Evolutionary conservation across 2,113 vertebrate genomes (phyloP).

Genomic region (Ctenodactylus gundi): DNA sequence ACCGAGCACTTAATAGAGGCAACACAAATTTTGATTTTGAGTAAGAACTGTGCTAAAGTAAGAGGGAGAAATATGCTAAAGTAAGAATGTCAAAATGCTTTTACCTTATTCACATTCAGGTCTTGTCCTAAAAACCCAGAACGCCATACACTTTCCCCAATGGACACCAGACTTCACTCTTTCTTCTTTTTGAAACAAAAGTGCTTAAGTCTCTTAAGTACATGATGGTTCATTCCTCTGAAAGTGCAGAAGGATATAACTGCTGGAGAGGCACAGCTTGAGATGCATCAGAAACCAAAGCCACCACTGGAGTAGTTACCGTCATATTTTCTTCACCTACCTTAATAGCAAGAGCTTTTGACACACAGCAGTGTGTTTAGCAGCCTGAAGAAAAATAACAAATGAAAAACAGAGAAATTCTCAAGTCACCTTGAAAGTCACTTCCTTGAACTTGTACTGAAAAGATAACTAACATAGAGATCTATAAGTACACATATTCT

Average conservation of each 20-base stretch:
- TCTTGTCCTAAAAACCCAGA: background rate
- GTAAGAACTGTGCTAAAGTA: background rate
- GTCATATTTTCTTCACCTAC: constrained; percentile 35
- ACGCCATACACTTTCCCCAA: background rate
- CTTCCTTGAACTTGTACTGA: constrained; percentile 31
- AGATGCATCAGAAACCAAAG: constrained; percentile 58
- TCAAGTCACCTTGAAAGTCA: constrained; percentile 57
- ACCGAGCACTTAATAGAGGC: background rate
- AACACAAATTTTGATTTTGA: background rate
- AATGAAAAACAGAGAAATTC: constrained; percentile 42
- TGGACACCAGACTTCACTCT: constrained; percentile 4
- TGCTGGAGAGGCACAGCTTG: constrained; percentile 36
- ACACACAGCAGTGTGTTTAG: constrained; percentile 36
- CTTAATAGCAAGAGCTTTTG: constrained; percentile 60
- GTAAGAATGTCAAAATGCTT: background rate
- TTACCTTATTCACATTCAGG: background rate
- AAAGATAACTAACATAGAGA: constrained; percentile 54
- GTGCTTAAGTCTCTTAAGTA: background rate
- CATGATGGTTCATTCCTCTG: background rate
- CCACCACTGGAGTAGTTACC: background rate
- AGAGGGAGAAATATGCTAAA: background rate
- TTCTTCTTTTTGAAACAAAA: constrained; percentile 42
- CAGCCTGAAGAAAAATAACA: constrained; percentile 54
- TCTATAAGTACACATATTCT: constrained; percentile 40
- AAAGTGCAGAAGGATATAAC: constrained; percentile 40